phyloP scores from a whole-genome alignment of 2,888 invertebrate genomes.

The Dasypolia templi region DNA sequence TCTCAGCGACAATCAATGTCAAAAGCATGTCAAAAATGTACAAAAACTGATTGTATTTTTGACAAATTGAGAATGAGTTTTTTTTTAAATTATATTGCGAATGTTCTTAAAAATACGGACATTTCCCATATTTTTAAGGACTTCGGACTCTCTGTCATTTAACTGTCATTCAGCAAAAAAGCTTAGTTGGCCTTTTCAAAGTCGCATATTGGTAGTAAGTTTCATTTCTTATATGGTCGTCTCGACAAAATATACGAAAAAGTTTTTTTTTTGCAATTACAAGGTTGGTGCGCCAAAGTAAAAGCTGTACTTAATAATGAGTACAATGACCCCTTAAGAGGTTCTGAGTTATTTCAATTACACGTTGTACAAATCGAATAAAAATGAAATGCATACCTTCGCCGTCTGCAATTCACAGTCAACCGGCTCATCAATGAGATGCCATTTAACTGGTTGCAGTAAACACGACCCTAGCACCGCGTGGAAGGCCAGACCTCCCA shows the following conservation, averaged over 20 bases:
- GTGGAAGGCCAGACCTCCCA: constrained; percentile 93
- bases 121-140: too few species aligned
- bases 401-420: constrained; percentile 89
- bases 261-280: neutral
- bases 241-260: too few species aligned
- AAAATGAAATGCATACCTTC: constrained; percentile 75
- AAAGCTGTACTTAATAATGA: neutral
- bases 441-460: constrained; percentile 93
- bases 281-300: too few species aligned
- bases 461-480: constrained; percentile 92
- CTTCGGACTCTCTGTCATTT: neutral
- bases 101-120: too few species aligned
- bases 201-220: too few species aligned
- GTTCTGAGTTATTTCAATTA: neutral
- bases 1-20: too few species aligned
- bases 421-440: constrained; percentile 91
- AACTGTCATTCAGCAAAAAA: neutral
- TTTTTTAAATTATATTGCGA: too few species aligned
- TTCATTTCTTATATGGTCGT: too few species aligned
- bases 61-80: too few species aligned
- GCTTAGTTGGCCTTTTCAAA: neutral
- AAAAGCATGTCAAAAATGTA: too few species aligned
- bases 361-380: neutral
- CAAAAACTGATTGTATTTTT: too few species aligned
- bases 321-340: neutral